phyloP scores from a whole-genome alignment of 1,140 invertebrate genomes.

The Rhagoletis pomonella region DNA sequence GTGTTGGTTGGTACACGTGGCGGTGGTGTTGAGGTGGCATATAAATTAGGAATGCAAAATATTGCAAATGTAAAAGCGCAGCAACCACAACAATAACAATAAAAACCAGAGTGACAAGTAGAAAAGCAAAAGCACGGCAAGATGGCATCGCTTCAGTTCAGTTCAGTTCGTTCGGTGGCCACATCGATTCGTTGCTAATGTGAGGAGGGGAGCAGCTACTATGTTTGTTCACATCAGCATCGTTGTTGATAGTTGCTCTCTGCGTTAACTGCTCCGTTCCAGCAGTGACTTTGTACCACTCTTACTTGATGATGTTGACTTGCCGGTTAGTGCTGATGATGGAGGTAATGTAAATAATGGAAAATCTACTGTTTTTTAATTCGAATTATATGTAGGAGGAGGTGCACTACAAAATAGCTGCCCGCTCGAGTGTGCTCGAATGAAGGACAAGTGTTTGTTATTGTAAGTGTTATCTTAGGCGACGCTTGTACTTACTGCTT shows the following conservation, averaged over 20 bases:
- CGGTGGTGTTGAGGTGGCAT: conserved; percentile 29
- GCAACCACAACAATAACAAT: conserved; percentile 61
- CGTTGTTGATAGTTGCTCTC: neutral
- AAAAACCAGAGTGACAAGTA: conserved; percentile 57
- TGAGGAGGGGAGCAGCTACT: neutral
- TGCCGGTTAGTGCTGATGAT: conserved; percentile 63
- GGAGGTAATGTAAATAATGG: conserved; percentile 72
- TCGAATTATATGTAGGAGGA: neutral
- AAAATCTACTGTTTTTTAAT: conserved; percentile 50
- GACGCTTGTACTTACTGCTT: neutral
- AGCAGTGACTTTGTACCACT: conserved; percentile 57
- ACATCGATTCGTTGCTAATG: conserved; percentile 60
- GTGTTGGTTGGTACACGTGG: neutral
- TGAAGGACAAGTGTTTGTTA: conserved; percentile 16
- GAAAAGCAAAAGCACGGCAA: conserved; percentile 58
- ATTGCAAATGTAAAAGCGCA: conserved; percentile 70
- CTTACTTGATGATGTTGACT: conserved; percentile 60
- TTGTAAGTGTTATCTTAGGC: neutral
- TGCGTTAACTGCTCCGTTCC: conserved; percentile 33
- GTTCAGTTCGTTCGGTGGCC: neutral
- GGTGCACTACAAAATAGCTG: conserved; percentile 9
- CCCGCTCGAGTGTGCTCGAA: conserved; percentile 6
- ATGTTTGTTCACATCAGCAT: neutral
- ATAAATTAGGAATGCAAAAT: conserved; percentile 65
- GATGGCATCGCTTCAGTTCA: neutral